Evolutionary conservation across 2,888 invertebrate genomes (phyloP), one percentile per base, ranked within the genome.

Genomic region (Laspeyria flexula): DNA sequence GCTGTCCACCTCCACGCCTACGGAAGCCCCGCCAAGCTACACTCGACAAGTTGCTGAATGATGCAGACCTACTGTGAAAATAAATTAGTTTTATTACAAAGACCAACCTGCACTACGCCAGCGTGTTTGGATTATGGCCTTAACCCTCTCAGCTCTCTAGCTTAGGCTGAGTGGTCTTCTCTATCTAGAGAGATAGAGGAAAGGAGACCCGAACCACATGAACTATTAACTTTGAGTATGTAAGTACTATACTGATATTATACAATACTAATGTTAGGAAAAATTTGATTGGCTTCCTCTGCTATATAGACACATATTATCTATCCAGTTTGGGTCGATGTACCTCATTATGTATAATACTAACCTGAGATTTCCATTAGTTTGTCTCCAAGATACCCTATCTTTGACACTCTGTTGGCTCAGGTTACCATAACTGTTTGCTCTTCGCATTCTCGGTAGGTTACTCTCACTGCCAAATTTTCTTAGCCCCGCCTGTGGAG

Each of bases 351-450:
- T 9, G 11, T 10, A 10, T 18, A 1, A 11, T 12, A 29, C 62
- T 31, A 30, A 87, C 88, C 79, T 85, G 2, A 88, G 62, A 52
- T 86, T 85, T 4, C 79, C 80, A 58, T 86, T 86, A 9, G 79
- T 76, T 25, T 79, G 78, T 42, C 78, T 75, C 86, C 86, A 85
- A 0, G 54, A 49, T 0, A 75, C 57, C 46, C 81, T 75, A 34
- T 62, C 74, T 41, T 71, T 78, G 0, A 81, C 44, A 15, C 73
- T 75, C n/a, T 52, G 55, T 50, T 80, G 81, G 54, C 65, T 78
- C 1, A 85, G 56, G 47, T 79, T 81, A 0, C 83, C 75, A 1
- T 77, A 79, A 44, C 87, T 90, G 60, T 82, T 84, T n/a, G 82
- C 69, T 5, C 82, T 62, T 1, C 63, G 54, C 3, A 88, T 65